phyloP scores from a whole-genome alignment of 2,113 vertebrate species.

The Lates calcarifer region DNA sequence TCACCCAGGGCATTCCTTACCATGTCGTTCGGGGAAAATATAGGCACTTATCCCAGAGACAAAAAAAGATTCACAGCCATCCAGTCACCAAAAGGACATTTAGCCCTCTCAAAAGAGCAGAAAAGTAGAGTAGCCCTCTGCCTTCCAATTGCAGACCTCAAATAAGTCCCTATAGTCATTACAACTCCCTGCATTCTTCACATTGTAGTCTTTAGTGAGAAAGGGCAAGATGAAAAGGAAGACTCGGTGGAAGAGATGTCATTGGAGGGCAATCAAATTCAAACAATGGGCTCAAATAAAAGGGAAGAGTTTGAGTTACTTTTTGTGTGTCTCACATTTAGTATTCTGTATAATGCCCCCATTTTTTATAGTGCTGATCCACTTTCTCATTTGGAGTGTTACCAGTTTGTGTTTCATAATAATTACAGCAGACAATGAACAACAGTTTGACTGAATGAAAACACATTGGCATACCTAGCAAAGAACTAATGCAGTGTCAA shows the following conservation, averaged over 20 bases:
- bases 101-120: constrained; percentile 36
- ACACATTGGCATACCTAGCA: neutral
- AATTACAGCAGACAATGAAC: neutral
- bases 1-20: constrained; percentile 34
- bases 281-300: constrained; percentile 16
- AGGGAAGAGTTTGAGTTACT: neutral
- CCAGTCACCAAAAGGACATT: constrained; percentile 46
- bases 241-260: constrained; percentile 2
- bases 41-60: constrained; percentile 40
- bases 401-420: neutral
- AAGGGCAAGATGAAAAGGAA: constrained; percentile 32
- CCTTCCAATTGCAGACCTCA: constrained; percentile 19
- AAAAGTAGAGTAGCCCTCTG: constrained; percentile 10
- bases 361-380: neutral
- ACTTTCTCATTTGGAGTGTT: neutral
- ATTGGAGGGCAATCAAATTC: constrained; percentile 9
- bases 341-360: neutral
- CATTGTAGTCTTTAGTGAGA: constrained; percentile 5
- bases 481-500: too few relatives aligned
- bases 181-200: constrained; percentile 19
- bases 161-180: constrained; percentile 43
- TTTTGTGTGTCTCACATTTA: neutral
- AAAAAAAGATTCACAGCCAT: constrained; percentile 39
- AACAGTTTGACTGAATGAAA: neutral
- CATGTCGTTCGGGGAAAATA: constrained; percentile 30